These are phyloP conservation scores for Carduelis carduelis DNA, from an alignment of 2,797 vertebrate genomes.

Conservation along the genomic window DNA sequence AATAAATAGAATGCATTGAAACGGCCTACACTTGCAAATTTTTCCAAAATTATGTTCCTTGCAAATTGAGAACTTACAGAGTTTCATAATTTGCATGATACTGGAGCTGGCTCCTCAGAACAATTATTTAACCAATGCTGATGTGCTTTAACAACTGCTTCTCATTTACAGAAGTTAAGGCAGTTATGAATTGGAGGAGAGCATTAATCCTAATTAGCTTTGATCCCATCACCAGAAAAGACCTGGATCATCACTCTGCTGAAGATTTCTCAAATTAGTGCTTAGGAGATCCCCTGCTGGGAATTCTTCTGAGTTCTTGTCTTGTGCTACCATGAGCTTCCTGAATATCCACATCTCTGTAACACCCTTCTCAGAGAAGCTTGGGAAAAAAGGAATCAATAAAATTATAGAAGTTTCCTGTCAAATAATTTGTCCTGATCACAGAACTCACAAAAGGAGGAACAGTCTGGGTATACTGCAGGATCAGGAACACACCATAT, in stretches of 20 bases:
- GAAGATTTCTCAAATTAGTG: neutral
- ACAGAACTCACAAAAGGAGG: neutral
- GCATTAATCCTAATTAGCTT: neutral
- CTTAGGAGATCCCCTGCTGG: neutral
- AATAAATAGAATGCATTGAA: neutral
- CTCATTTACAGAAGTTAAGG: neutral
- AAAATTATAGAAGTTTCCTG: neutral
- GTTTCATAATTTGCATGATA: neutral
- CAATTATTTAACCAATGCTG: neutral
- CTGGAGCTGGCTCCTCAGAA: neutral
- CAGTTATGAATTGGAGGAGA: neutral
- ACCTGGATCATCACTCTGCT: neutral
- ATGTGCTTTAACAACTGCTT: neutral
- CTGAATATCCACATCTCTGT: neutral
- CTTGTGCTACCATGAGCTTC: neutral
- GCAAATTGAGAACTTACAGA: neutral
- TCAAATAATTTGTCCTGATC: neutral
- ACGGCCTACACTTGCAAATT: neutral
- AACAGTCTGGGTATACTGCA: neutral
- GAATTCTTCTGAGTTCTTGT: neutral
- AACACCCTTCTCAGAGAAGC: neutral
- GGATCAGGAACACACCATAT: fast-evolving
- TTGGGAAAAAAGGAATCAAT: neutral
- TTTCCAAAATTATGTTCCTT: neutral
- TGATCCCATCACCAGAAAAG: neutral